Conservation (phyloP, 2,888 invertebrate genomes). For the Euzophera pinguis region DNA sequence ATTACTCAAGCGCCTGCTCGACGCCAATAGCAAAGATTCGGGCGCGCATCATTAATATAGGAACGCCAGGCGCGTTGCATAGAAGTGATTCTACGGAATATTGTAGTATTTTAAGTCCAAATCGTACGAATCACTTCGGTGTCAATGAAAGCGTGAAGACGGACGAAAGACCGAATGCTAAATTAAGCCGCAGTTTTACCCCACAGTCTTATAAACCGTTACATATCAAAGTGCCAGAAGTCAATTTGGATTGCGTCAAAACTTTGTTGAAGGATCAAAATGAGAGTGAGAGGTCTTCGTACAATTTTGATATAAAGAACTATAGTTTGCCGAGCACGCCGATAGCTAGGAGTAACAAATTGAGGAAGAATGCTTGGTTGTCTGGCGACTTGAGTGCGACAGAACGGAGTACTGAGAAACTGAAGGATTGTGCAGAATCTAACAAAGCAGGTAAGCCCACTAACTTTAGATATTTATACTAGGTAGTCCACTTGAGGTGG, state of each 20-base stretch:
- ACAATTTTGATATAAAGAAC: slow-evolving; percentile 70
- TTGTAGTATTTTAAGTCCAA: slow-evolving; percentile 69
- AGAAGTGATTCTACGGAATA: slow-evolving; percentile 74
- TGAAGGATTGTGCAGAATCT: slow-evolving; percentile 23
- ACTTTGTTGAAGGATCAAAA: slow-evolving; percentile 51
- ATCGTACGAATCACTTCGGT: slow-evolving; percentile 45
- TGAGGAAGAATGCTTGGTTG: slow-evolving; percentile 77
- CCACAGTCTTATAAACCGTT: slow-evolving; percentile 71
- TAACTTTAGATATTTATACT: too few relatives aligned
- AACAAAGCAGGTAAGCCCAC: slow-evolving; percentile 33
- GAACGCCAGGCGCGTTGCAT: slow-evolving; percentile 56
- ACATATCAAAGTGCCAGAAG: slow-evolving; percentile 70
- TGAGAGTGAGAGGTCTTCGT: slow-evolving; percentile 48
- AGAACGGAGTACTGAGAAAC: slow-evolving; percentile 28
- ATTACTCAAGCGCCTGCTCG: slow-evolving; percentile 61
- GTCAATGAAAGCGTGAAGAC: slow-evolving; percentile 44
- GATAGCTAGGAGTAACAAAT: slow-evolving; percentile 76
- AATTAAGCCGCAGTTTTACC: slow-evolving; percentile 67
- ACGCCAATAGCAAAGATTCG: slow-evolving; percentile 61
- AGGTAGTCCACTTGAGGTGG: too few relatives aligned
- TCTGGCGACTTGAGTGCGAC: slow-evolving; percentile 57
- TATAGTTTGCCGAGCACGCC: slow-evolving; percentile 74
- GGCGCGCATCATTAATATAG: slow-evolving; percentile 54
- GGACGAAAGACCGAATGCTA: slow-evolving; percentile 44
- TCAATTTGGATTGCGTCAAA: slow-evolving; percentile 59